Conservation (phyloP, 2,797 vertebrate species). For the Botia kubotai region DNA sequence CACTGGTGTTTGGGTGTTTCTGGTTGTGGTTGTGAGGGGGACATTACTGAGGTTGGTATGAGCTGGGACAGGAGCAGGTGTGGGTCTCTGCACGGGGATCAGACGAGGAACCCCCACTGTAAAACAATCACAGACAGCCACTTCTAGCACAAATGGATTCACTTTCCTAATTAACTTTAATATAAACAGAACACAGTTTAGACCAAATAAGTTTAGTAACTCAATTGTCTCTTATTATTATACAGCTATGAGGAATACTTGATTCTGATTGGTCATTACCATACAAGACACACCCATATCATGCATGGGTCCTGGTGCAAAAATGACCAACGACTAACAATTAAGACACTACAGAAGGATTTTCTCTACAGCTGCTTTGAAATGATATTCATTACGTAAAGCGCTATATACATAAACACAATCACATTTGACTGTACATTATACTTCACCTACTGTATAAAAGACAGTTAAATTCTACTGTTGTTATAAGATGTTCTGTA, state of each 20-base stretch:
- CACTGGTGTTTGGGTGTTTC: constrained; percentile 57
- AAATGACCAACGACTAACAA: too few relatives aligned
- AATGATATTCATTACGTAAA: background rate
- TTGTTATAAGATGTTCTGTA: background rate
- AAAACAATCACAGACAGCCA: constrained; percentile 49
- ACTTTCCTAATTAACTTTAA: background rate
- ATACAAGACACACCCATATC: too few relatives aligned
- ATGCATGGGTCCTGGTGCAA: too few relatives aligned
- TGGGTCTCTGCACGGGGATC: constrained; percentile 58
- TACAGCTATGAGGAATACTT: too few relatives aligned
- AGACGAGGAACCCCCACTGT: constrained; percentile 70
- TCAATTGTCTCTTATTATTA: too few relatives aligned
- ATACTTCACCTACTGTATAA: too few relatives aligned
- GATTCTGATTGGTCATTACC: too few relatives aligned
- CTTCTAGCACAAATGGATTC: background rate
- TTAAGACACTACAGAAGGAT: too few relatives aligned
- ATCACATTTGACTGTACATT: too few relatives aligned
- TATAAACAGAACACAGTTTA: background rate
- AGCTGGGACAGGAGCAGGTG: constrained; percentile 54
- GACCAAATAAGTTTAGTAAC: background rate
- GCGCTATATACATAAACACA: too few relatives aligned
- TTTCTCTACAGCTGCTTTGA: too few relatives aligned
- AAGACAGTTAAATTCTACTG: too few relatives aligned
- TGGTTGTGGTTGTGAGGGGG: constrained; percentile 47
- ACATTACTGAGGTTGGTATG: constrained; percentile 46